These are phyloP conservation scores for Orestias chungarensis DNA, from an alignment of 2,797 vertebrate genomes.

Conservation along the genomic window DNA sequence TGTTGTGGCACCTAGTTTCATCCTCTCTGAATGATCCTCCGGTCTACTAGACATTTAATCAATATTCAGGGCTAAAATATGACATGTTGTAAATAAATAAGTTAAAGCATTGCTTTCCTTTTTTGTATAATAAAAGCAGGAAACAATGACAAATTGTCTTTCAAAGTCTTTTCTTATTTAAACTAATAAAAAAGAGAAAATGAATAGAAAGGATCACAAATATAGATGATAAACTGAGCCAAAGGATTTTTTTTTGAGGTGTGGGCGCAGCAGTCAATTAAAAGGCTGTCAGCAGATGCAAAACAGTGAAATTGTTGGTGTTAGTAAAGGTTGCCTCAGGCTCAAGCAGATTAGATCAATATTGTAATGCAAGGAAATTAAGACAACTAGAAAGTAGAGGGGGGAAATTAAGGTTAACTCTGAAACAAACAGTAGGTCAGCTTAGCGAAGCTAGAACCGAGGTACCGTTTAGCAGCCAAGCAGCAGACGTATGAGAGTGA, in stretches of 20 bases:
- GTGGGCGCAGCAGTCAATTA: constrained; percentile 38
- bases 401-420: not conserved
- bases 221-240: constrained; percentile 18
- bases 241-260: not conserved
- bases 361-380: not conserved
- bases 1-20: constrained; percentile 21
- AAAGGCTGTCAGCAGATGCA: constrained; percentile 40
- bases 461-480: not conserved
- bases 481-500: no score
- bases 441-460: no score
- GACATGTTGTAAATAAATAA: constrained; percentile 20
- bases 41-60: constrained; percentile 24
- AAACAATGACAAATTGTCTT: constrained; percentile 18
- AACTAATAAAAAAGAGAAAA: constrained; percentile 3
- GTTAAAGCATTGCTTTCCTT: constrained; percentile 5
- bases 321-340: constrained; percentile 32
- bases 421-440: not conserved
- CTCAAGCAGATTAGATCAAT: not conserved
- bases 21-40: constrained; percentile 22
- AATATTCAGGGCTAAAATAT: constrained; percentile 37
- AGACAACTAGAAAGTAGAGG: not conserved
- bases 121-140: constrained; percentile 2
- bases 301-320: constrained; percentile 39
- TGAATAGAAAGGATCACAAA: constrained; percentile 35
- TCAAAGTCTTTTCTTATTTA: constrained; percentile 4